Base-by-base conservation (phyloP, 2,797 vertebrate genomes). In the Garrulus glandarius region DNA sequence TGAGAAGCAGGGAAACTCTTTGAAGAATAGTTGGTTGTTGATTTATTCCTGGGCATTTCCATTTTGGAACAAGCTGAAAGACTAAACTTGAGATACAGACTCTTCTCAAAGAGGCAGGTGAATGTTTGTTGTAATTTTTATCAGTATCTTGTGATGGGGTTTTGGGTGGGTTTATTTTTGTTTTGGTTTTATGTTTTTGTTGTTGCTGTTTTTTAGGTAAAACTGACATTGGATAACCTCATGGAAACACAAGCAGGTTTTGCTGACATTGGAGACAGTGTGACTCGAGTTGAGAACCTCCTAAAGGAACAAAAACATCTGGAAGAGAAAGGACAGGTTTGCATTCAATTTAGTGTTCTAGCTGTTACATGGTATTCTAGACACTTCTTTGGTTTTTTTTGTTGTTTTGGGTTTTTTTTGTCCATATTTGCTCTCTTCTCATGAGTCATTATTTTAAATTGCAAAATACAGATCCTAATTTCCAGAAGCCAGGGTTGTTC, bases 291-390 rank as follows among this genome's bases (percentile, higher is more conserved):
- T 79, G 98, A 99, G 65, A 97, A 98, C 34, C 98, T 99, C 89
- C 96, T 99, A 18, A 98, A 97, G 85, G 99, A 99, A n/a, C 98
- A 98, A 91, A 98, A 98, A 96, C 87, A 96, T 27, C 90, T 99
- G 94, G 98, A 99, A 95, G 98, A 98, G 86, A 99, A 98, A 94
- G 98, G 98, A 97, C 98, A 99, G 98, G 99, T 99, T 56, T 92
- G 86, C 24, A 61, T 34, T 63, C 72, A 32, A 6, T 75, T 47
- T 43, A 46, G 24, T 74, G 22, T 63, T 69, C 30, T 49, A 63
- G 13, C 46, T 87, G 71, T 18, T 84, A 5, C 3, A 8, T 19
- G 13, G 46, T 52, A 29, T 71, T 84, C 43, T 39, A 83, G 79
- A 61, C n/a, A 22, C 9, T 75, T 56, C 29, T 64, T 52, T 79